A percentile compares a stretch with the other conserved stretches of the same genome.
phyloP scores from a whole-genome alignment of 2,888 invertebrate genomes.

The Ganaspis brasiliensis region DNA sequence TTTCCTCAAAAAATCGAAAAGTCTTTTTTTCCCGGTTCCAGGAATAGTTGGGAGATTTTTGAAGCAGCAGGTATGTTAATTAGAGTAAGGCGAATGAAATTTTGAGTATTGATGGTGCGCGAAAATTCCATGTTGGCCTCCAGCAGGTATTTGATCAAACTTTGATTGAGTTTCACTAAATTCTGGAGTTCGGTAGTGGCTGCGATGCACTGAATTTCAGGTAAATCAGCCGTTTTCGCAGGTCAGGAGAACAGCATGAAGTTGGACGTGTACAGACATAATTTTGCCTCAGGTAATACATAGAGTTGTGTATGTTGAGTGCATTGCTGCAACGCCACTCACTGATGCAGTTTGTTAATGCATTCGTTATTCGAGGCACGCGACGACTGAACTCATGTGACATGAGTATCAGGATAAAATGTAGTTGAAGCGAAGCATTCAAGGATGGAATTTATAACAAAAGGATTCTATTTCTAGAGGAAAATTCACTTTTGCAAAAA shows the following conservation, averaged over 20 bases:
- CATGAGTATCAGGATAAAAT: slow-evolving; percentile 42
- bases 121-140: slow-evolving; percentile 4
- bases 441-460: slow-evolving; percentile 7
- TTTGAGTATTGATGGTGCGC: neutral
- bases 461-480: neutral
- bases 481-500: slow-evolving; percentile 5
- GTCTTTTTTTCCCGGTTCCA: neutral
- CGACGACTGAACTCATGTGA: slow-evolving; percentile 40
- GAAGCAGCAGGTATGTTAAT: neutral
- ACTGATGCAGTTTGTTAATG: slow-evolving; percentile 28
- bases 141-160: slow-evolving; percentile 31
- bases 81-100: neutral
- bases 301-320: slow-evolving; percentile 12
- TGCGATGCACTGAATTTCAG: slow-evolving; percentile 62
- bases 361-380: slow-evolving; percentile 18
- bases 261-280: slow-evolving; percentile 55
- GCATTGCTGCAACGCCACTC: slow-evolving; percentile 17
- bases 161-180: slow-evolving; percentile 44
- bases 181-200: slow-evolving; percentile 21
- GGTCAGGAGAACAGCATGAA: slow-evolving; percentile 70
- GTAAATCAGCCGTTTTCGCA: slow-evolving; percentile 71
- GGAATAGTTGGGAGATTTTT: neutral
- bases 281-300: slow-evolving; percentile 39
- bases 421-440: slow-evolving; percentile 11
- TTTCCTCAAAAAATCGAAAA: slow-evolving; percentile 40